Evolutionary conservation across 2,888 invertebrate species (phyloP), one percentile per base, ranked within the genome.

Genomic region (Gymnocheta viridis): DNA sequence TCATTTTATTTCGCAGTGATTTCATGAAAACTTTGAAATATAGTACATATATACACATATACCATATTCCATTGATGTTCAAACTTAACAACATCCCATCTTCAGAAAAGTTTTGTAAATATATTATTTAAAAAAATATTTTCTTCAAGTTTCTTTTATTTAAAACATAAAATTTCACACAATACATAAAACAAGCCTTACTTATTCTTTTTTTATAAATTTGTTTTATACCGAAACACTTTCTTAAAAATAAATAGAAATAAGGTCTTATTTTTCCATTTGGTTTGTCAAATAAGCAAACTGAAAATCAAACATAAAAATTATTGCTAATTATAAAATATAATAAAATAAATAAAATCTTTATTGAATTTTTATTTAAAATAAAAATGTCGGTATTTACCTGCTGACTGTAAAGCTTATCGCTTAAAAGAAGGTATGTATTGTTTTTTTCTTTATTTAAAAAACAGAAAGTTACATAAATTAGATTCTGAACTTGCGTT

Each of bases 21-120:
- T 41, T 44, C 5, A 14, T 41, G 4, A 14, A 41, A 41, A 1
- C 41, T n/a, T 41, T n/a, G 41, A 41, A 41, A 14, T 14, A 4
- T 41, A 14, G n/a, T n/a, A 41, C 14, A 41, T 14, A 12, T 38
- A 14, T n/a, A 4, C n/a, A 41, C n/a, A 41, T n/a, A 41, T 9
- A 9, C 17, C 47, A 44, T n/a, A n/a, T n/a, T n/a, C 17, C 47
- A 49, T 49, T 49, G 14, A 27, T 27, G 24, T 29, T 56, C 1
- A 10, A 29, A 56, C 0, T 9, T 27, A 17, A 2, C 1, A 56
- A 32, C 0, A 32, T n/a, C 3, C 4, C 27, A 7, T 17, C 10
- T 56, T 17, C n/a, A 29, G 5, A 29, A 27, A 17, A 29, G 6
- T 74, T 74, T 58, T 81, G 82, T 83, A 83, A 79, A 83, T 83